Conservation (phyloP, 2,113 vertebrate species). For the Elachura formosa region DNA sequence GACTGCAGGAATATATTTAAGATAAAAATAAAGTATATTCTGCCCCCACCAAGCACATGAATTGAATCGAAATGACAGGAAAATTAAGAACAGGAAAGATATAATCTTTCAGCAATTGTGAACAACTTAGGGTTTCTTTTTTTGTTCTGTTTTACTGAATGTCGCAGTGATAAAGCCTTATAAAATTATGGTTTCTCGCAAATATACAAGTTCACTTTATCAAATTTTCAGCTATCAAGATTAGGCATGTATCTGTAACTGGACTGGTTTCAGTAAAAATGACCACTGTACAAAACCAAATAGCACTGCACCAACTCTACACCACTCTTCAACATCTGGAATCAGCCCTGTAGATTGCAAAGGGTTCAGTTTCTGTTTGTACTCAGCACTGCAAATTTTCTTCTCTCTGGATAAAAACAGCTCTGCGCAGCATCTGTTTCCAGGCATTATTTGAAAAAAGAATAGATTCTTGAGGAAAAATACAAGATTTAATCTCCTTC, state of each 20-base stretch:
- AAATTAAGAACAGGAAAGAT: neutral
- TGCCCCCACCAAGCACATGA: neutral
- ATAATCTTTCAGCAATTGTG: neutral
- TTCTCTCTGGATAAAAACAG: neutral
- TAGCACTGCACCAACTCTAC: neutral
- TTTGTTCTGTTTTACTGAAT: neutral
- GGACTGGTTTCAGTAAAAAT: neutral
- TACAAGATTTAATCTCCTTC: neutral
- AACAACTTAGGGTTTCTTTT: neutral
- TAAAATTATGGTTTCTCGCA: neutral
- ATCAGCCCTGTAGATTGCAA: neutral
- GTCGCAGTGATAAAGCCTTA: neutral
- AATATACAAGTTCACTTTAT: neutral
- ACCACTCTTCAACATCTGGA: neutral
- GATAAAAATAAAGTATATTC: neutral
- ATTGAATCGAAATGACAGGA: neutral
- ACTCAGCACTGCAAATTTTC: neutral
- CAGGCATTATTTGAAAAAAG: neutral
- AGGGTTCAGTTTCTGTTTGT: neutral
- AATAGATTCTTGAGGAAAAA: neutral
- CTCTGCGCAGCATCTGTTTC: neutral
- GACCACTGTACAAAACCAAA: neutral
- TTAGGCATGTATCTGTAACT: neutral
- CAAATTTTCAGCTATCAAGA: neutral
- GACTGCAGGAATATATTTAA: neutral